Conservation (phyloP, 2,797 vertebrate species). For the Urocyon cinereoargenteus region DNA sequence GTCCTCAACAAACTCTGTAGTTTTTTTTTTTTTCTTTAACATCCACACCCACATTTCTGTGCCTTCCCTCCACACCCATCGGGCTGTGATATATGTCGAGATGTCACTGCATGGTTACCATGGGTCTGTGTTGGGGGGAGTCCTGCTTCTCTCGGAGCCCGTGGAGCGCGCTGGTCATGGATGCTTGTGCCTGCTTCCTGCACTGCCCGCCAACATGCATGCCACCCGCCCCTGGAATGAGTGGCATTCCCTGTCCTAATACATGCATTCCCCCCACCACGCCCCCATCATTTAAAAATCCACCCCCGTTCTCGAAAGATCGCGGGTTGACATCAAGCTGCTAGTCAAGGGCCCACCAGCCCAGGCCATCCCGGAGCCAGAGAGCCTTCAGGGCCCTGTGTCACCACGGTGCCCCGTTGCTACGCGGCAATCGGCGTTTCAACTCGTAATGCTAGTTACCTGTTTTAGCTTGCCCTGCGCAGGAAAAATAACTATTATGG, state of each 20-base stretch:
- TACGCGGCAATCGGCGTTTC: rapidly evolving
- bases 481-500: background rate
- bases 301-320: background rate
- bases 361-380: background rate
- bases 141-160: slow-evolving; percentile 50
- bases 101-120: slow-evolving; percentile 87
- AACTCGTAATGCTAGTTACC: background rate
- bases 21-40: slow-evolving; percentile 73
- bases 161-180: slow-evolving; percentile 27
- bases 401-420: background rate
- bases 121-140: background rate
- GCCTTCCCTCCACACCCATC: slow-evolving; percentile 59
- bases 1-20: slow-evolving; percentile 42
- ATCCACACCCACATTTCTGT: slow-evolving; percentile 66
- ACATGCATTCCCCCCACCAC: background rate
- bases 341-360: background rate
- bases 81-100: background rate
- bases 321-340: background rate
- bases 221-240: slow-evolving; percentile 54
- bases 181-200: slow-evolving; percentile 37
- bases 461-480: background rate
- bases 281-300: slow-evolving; percentile 18
- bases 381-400: background rate
- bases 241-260: background rate
- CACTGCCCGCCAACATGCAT: slow-evolving; percentile 65